Conservation (phyloP, 2,797 vertebrate species). For the Pseudochirops cupreus region DNA sequence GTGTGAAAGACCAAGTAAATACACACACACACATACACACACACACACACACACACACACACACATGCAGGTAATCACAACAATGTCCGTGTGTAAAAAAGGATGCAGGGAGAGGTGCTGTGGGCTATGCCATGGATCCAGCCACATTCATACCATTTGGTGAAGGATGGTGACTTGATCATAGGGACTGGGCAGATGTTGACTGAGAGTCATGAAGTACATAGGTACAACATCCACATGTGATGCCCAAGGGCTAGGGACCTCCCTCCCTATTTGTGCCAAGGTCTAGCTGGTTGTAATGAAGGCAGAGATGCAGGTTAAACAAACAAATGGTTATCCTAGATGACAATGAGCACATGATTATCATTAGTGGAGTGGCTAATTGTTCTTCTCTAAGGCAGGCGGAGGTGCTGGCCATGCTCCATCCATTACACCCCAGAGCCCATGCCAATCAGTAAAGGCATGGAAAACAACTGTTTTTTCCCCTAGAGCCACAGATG, state of each 20-base stretch:
- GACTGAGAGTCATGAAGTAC: neutral
- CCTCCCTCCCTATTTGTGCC: neutral
- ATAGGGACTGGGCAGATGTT: too few relatives aligned
- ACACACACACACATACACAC: neutral
- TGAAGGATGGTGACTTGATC: neutral
- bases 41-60: neutral
- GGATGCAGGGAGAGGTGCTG: neutral
- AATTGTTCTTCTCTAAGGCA: slow-evolving; percentile 73
- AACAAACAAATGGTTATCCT: slow-evolving; percentile 80
- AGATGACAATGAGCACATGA: slow-evolving; percentile 71
- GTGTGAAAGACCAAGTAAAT: neutral
- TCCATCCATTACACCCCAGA: neutral
- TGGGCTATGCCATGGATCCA: neutral
- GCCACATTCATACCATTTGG: neutral
- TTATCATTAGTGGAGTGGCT: slow-evolving; percentile 74
- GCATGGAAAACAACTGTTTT: neutral
- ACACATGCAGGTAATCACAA: neutral
- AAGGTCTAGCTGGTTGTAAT: neutral
- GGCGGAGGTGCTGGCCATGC: slow-evolving; percentile 29
- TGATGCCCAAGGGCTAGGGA: neutral
- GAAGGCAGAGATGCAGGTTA: slow-evolving; percentile 1
- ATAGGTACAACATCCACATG: neutral
- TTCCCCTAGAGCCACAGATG: neutral
- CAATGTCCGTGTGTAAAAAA: neutral
- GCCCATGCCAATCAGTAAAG: neutral